Evolutionary conservation across 2,888 invertebrate genomes (phyloP).

Genomic region (Stenurella melanura): DNA sequence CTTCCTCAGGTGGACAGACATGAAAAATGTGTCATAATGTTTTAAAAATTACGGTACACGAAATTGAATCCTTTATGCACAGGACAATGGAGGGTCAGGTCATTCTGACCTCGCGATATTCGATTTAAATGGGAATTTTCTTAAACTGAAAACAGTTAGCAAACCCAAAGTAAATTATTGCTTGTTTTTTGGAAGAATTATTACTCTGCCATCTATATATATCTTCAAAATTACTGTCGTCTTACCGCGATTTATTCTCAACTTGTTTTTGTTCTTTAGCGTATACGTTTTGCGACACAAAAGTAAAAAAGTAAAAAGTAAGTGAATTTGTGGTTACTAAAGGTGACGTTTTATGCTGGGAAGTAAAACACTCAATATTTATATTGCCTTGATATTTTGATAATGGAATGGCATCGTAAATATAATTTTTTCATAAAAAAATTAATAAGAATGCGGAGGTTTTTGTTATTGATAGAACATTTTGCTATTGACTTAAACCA

Average conservation of each 20-base stretch:
- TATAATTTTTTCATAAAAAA: too few relatives aligned
- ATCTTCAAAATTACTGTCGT: constrained; percentile 51
- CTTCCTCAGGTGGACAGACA: constrained; percentile 27
- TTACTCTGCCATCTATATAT: constrained; percentile 54
- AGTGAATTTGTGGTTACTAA: background rate
- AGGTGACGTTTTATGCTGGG: background rate
- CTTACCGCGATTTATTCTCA: constrained; percentile 29
- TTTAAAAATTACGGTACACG: constrained; percentile 49
- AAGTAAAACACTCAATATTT: background rate
- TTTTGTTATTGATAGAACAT: too few relatives aligned
- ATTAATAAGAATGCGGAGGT: too few relatives aligned
- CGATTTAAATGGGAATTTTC: constrained; percentile 39
- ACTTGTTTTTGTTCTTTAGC: constrained; percentile 23
- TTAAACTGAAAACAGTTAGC: constrained; percentile 34
- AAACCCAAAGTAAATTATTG: constrained; percentile 53
- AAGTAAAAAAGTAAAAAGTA: background rate
- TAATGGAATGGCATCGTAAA: too few relatives aligned
- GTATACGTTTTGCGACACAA: background rate
- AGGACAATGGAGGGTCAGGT: constrained; percentile 54
- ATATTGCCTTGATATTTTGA: background rate
- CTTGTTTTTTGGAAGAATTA: constrained; percentile 55
- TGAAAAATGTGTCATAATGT: constrained; percentile 43
- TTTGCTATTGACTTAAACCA: too few relatives aligned
- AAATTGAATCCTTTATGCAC: constrained; percentile 54
- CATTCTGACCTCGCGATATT: constrained; percentile 45